phyloP scores from a whole-genome alignment of 2,888 invertebrate genomes.

The Mimumesa dahlbomi region DNA sequence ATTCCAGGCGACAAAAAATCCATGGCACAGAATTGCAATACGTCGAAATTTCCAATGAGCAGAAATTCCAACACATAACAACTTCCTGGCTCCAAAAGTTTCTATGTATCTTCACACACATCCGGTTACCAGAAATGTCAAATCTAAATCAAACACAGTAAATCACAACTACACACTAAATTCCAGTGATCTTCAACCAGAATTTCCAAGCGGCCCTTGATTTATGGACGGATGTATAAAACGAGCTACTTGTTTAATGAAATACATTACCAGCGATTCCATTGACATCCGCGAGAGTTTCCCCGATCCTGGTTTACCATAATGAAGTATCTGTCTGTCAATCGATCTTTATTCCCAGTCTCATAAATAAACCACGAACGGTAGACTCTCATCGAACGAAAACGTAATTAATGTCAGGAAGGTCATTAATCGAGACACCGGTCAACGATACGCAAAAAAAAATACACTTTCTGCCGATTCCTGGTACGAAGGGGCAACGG shows the following conservation, averaged over 20 bases:
- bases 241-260: not conserved
- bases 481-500: slow-evolving; percentile 36
- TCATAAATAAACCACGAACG: slow-evolving; percentile 7
- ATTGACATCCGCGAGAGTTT: not conserved
- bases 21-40: no score
- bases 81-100: no score
- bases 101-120: no score
- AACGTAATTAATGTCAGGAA: slow-evolving; percentile 21
- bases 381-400: not conserved
- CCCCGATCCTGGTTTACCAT: not conserved
- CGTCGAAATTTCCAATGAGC: no score
- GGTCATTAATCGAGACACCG: slow-evolving; percentile 38
- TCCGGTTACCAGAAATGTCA: no score
- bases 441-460: slow-evolving; percentile 13
- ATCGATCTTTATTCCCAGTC: slow-evolving; percentile 18
- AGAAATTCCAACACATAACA: no score
- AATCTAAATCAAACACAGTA: no score
- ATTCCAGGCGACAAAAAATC: no score
- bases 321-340: not conserved
- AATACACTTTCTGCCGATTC: slow-evolving; percentile 37
- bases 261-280: not conserved
- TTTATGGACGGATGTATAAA: no score
- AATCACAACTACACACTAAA: no score
- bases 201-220: no score
- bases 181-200: no score